Percentiles rank a stretch among this genome's conserved stretches.
These are phyloP conservation scores for Aphrophora alni DNA, from an alignment of 2,888 invertebrate genomes.

Conservation along the genomic window DNA sequence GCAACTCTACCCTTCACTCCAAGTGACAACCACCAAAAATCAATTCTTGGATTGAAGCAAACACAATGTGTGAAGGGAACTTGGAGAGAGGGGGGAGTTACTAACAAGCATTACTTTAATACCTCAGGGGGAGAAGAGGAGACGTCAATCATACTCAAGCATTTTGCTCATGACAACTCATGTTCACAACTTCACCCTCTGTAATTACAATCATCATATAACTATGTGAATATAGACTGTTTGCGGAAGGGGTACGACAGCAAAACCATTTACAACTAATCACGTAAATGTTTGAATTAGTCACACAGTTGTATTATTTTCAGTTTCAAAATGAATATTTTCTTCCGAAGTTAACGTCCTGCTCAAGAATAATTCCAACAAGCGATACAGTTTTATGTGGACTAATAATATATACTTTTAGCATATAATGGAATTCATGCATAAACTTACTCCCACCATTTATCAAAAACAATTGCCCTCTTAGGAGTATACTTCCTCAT, in stretches of 20 bases:
- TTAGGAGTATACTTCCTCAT: too few species aligned
- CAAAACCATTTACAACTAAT: neutral
- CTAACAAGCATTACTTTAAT: neutral
- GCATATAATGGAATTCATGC: too few species aligned
- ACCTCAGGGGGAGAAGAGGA: neutral
- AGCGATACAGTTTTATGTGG: too few species aligned
- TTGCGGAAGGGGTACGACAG: neutral
- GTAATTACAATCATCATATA: neutral
- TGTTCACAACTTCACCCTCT: neutral
- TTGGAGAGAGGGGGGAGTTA: neutral
- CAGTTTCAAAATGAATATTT: too few species aligned
- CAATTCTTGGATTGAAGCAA: neutral
- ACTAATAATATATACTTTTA: too few species aligned
- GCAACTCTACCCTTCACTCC: neutral
- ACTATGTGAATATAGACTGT: neutral
- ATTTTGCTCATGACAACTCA: neutral
- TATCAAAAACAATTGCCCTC: too few species aligned
- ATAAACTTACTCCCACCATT: too few species aligned
- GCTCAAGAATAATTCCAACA: too few species aligned
- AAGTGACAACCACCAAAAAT: slow-evolving; percentile 6
- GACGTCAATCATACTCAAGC: neutral
- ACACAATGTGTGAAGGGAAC: neutral
- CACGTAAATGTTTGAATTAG: neutral
- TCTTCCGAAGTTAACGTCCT: too few species aligned
- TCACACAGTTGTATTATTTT: too few species aligned